phyloP scores from a whole-genome alignment of 92 coral and sea anemone genomes.

The Zoanthus sansibaricus region DNA sequence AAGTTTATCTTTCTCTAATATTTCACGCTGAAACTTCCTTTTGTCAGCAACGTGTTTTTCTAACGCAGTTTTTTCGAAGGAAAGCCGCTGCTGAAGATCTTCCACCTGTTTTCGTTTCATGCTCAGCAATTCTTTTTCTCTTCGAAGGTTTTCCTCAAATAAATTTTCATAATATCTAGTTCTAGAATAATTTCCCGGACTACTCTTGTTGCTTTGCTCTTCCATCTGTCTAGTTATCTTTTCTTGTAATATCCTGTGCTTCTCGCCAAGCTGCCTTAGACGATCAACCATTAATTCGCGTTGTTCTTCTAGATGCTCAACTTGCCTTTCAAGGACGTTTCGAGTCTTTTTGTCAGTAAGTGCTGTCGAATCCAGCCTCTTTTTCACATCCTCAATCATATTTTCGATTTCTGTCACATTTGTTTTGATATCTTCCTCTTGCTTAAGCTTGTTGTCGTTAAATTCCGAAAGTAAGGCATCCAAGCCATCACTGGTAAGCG shows the following conservation, averaged over 20 bases:
- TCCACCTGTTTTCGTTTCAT: conserved; percentile 83
- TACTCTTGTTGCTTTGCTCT: conserved; percentile 59
- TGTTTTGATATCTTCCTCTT: conserved; percentile 81
- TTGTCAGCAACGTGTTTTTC: conserved; percentile 79
- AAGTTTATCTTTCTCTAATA: conserved; percentile 75
- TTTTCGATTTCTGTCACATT: conserved; percentile 83
- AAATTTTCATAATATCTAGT: conserved; percentile 76
- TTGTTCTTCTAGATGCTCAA: conserved; percentile 77
- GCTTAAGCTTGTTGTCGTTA: conserved; percentile 70
- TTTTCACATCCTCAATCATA: conserved; percentile 82
- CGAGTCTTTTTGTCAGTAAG: conserved; percentile 75
- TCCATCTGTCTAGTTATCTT: conserved; percentile 74
- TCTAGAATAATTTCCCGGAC: conserved; percentile 52
- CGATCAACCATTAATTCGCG: conserved; percentile 76
- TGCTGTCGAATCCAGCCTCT: conserved; percentile 78
- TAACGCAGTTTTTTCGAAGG: conserved; percentile 71
- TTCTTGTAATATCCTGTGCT: conserved; percentile 75
- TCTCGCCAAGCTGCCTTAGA: conserved; percentile 83
- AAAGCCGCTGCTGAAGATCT: conserved; percentile 74
- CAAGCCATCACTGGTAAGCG: conserved; percentile 66
- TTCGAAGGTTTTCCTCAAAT: conserved; percentile 81
- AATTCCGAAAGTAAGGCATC: conserved; percentile 77
- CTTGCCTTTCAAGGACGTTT: conserved; percentile 77
- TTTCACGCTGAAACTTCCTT: conserved; percentile 65
- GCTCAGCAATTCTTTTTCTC: conserved; percentile 79